Percentiles rank a stretch among this genome's conserved stretches.
Conservation (phyloP, 2,797 vertebrate genomes). For the Florisuga fusca region DNA sequence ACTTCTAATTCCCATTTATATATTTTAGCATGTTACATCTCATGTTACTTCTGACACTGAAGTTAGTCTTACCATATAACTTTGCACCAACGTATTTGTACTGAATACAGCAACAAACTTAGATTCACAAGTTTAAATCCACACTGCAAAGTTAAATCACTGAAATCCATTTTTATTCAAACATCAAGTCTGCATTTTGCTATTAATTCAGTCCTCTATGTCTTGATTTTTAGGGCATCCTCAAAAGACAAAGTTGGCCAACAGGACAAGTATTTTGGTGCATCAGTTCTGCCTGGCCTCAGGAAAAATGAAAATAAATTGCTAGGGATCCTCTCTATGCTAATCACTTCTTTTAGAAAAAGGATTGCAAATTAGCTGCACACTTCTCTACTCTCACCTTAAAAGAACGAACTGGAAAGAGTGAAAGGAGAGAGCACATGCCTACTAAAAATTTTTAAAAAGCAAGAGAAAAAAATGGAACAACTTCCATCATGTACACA, state of each 20-base stretch:
- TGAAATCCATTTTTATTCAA: background rate
- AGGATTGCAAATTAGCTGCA: background rate
- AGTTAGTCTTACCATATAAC: background rate
- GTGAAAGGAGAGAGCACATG: background rate
- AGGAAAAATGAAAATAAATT: background rate
- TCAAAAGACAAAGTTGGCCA: background rate
- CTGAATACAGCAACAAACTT: background rate
- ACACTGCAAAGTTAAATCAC: background rate
- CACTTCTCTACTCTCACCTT: background rate
- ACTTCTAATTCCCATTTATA: conserved; percentile 37
- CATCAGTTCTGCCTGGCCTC: background rate
- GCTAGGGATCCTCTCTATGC: background rate
- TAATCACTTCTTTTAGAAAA: background rate
- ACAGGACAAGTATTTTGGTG: background rate
- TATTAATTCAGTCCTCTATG: background rate
- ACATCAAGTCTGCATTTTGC: background rate
- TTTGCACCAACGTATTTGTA: background rate
- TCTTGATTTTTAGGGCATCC: background rate
- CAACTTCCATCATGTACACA: background rate
- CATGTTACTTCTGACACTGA: background rate
- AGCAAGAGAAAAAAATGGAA: background rate
- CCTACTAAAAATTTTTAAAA: background rate
- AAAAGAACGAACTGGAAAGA: background rate
- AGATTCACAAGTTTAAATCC: background rate
- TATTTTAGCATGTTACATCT: conserved; percentile 23